Evolutionary conservation across 2,888 invertebrate species (phyloP), one percentile per base, ranked within the genome.

Genomic region (Noctua comes): DNA sequence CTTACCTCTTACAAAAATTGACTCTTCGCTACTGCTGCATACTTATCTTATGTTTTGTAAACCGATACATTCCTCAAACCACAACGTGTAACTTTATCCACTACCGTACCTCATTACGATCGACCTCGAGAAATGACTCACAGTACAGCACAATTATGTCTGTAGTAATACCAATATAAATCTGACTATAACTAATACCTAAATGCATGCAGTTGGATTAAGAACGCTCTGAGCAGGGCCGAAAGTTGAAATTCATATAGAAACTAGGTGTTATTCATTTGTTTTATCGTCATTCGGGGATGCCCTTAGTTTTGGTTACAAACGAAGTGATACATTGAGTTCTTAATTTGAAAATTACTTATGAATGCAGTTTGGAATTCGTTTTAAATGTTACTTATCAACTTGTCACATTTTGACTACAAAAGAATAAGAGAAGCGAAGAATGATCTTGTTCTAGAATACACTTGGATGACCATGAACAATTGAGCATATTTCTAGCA

Each of bases 111-210:
- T 43, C 43, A 66, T 27, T 66, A 76, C 65, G 43, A 66, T 27
- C 43, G 43, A 43, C n/a, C 66, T 66, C 18, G 43, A 66, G 21
- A 62, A 46, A 62, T 80, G 82, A 76, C 16, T 82, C 77, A 80
- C 11, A 62, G 27, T 54, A 21, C 16, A 54, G 66, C 40, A n/a
- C n/a, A 43, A 66, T 62, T 31, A 62, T 54, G 46, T 68, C 27
- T 51, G 21, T 43, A 54, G 54, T 62, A 43, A 43, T 43, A 43
- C 43, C 10, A 57, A 27, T 16, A 72, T 64, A 48, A 36, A 16
- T 31, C 18, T 64, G 24, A 51, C n/a, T n/a, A 3, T 6, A 43
- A 11, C 27, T 18, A 18, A 31, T 66, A n/a, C n/a, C 43, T 16
- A 43, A n/a, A n/a, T 66, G 43, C 43, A 43, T 11, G n/a, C 11